Conservation (phyloP, 2,797 vertebrate species). For the Enteromius trimaculatus region DNA sequence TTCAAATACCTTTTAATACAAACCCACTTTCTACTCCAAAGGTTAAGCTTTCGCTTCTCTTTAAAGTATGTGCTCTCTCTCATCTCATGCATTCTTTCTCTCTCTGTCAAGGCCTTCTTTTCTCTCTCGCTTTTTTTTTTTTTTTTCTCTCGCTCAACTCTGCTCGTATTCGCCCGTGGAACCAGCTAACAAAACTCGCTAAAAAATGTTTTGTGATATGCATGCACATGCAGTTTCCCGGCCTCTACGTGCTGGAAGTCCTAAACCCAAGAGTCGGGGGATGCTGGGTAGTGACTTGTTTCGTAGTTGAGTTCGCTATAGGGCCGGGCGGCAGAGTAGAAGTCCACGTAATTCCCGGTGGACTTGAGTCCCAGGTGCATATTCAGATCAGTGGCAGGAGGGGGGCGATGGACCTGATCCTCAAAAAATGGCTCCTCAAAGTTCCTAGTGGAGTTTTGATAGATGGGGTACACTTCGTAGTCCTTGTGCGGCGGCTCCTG, state of each 20-base stretch:
- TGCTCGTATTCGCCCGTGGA: constrained; percentile 72
- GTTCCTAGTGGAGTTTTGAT: constrained; percentile 87
- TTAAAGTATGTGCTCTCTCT: constrained; percentile 69
- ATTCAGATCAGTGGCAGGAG: constrained; percentile 91
- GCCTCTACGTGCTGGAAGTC: constrained; percentile 54
- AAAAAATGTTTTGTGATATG: constrained; percentile 84
- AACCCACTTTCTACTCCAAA: constrained; percentile 65
- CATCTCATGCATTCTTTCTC: constrained; percentile 64
- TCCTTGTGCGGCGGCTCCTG: constrained; percentile 88
- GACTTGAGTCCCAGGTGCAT: constrained; percentile 99
- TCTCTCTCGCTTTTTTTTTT: constrained; percentile 12
- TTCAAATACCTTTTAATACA: constrained; percentile 65
- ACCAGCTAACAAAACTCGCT: constrained; percentile 87
- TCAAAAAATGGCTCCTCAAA: constrained; percentile 90
- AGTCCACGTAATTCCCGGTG: constrained; percentile 98
- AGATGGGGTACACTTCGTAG: constrained; percentile 86
- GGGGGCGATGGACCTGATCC: constrained; percentile 87
- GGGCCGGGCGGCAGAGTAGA: constrained; percentile 97
- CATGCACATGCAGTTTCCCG: constrained; percentile 90
- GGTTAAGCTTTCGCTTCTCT: constrained; percentile 66
- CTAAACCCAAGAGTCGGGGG: constrained; percentile 98
- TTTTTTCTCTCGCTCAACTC: neutral
- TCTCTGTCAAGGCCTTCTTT: constrained; percentile 50
- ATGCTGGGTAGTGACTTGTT: constrained; percentile 98
- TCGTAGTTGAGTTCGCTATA: constrained; percentile 99